Base-by-base conservation (phyloP, 2,888 invertebrate genomes). In the Drosophila nr. fundita region DNA sequence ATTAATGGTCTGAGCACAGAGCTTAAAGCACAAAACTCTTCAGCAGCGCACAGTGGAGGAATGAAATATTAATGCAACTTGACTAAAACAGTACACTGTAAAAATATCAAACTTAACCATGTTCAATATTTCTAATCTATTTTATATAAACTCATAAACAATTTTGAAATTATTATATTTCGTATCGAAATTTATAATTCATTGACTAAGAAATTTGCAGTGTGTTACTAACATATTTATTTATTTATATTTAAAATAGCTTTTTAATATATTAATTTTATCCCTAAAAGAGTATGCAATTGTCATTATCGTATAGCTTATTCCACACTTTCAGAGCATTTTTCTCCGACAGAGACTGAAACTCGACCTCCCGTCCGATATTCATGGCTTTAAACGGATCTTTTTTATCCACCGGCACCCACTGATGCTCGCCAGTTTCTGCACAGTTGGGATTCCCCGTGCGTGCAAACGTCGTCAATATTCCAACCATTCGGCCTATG, bases 401-500 rank as follows among this genome's bases (percentile, higher is more conserved):
- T n/a, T 70, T 74, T 13, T 71, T 58, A 0, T 76, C 45, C 11
- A 91, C 67, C 2, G 92, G 85, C 5, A 61, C 36, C 93, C 93
- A 93, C 0, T n/a, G 15, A 8, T 79, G 58, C 0, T 67, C 24
- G 15, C 68, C 66, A 4, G 81, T 83, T 76, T 83, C 80, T 18
- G 15, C 54, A 50, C 87, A 83, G 64, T 92, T 92, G 0, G 92
- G 92, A 87, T 92, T 73, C 0, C 92, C 91, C 0, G 79, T 90
- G n/a, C 75, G 67, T 4, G 93, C 93, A 62, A 93, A 93, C 1
- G 86, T 61, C 1, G 91, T 90, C 50, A 89, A 78, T 15, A 92
- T 83, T 13, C 81, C 79, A 10, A 93, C 80, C 91, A 93, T 89
- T 21, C 90, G 80, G 27, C 87, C 76, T 10, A 93, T 91, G 0